Evolutionary conservation across 2,888 invertebrate genomes (phyloP).

Genomic region (Erynnis tages): DNA sequence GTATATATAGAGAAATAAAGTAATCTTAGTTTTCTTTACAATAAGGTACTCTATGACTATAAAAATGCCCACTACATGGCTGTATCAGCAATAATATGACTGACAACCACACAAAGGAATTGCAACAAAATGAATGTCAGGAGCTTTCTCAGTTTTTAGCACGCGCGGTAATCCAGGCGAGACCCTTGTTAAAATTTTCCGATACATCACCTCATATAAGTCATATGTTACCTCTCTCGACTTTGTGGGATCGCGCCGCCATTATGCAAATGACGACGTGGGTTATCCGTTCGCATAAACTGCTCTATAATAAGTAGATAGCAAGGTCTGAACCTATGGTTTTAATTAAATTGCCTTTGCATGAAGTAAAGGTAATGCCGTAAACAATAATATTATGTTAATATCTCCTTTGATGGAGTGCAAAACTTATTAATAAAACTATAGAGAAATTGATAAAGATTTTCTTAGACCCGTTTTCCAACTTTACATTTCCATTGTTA

Average conservation of each 20-base stretch:
- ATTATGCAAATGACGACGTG: constrained; percentile 20
- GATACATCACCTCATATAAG: constrained; percentile 18
- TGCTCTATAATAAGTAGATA: neutral
- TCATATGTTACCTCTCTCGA: constrained; percentile 11
- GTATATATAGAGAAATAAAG: no score
- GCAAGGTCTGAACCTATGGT: neutral
- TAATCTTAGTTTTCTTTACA: neutral
- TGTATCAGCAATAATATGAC: no score
- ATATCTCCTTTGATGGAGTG: no score
- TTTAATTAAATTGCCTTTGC: neutral
- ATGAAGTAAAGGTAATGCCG: no score
- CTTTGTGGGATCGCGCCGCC: constrained; percentile 8
- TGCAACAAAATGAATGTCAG: neutral
- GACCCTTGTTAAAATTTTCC: constrained; percentile 22
- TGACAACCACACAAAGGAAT: no score
- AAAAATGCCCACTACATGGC: no score
- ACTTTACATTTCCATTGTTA: no score
- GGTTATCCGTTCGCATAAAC: constrained; percentile 15
- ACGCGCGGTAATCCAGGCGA: neutral
- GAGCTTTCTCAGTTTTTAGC: neutral
- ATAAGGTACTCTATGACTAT: no score
- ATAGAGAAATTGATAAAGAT: no score
- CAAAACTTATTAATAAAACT: no score
- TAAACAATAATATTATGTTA: no score
- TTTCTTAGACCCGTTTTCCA: no score